A percentile compares a stretch with the other conserved stretches of the same genome.
Evolutionary conservation across 2,797 vertebrate species (phyloP).

Genomic region (Dicrostonyx torquatus): DNA sequence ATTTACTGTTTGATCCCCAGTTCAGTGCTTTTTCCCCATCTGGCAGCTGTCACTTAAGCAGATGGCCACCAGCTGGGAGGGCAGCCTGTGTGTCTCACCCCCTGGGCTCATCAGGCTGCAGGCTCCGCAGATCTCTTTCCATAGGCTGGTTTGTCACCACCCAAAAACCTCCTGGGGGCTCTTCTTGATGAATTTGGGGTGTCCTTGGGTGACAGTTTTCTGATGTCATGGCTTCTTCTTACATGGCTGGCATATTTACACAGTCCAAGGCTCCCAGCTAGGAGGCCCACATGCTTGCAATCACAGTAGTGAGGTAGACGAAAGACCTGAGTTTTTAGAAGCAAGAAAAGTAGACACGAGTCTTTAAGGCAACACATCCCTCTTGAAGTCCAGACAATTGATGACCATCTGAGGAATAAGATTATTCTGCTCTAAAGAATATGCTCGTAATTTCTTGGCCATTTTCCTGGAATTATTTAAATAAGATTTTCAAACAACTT

Average conservation of each 20-base stretch:
- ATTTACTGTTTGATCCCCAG: conserved; percentile 86
- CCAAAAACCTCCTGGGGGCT: conserved; percentile 60
- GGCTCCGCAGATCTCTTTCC: conserved; percentile 70
- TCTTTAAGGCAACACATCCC: background rate
- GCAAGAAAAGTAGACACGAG: background rate
- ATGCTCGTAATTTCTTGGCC: background rate
- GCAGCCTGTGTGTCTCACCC: conserved; percentile 78
- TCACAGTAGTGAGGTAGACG: background rate
- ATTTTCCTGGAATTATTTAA: background rate
- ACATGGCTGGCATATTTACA: background rate
- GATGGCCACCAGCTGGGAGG: conserved; percentile 89
- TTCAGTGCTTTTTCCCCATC: conserved; percentile 85
- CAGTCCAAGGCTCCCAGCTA: background rate
- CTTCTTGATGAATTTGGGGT: conserved; percentile 54
- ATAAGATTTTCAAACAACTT: background rate
- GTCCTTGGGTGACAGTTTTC: conserved; percentile 41
- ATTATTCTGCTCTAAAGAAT: background rate
- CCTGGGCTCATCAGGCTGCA: conserved; percentile 76
- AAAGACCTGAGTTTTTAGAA: background rate
- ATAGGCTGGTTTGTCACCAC: conserved; percentile 79
- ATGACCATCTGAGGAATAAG: background rate
- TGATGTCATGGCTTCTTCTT: background rate
- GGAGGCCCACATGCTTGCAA: background rate
- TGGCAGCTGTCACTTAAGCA: conserved; percentile 89
- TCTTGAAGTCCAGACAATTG: background rate